Conservation (phyloP, 1,140 invertebrate species). For the Cotesia glomerata region DNA sequence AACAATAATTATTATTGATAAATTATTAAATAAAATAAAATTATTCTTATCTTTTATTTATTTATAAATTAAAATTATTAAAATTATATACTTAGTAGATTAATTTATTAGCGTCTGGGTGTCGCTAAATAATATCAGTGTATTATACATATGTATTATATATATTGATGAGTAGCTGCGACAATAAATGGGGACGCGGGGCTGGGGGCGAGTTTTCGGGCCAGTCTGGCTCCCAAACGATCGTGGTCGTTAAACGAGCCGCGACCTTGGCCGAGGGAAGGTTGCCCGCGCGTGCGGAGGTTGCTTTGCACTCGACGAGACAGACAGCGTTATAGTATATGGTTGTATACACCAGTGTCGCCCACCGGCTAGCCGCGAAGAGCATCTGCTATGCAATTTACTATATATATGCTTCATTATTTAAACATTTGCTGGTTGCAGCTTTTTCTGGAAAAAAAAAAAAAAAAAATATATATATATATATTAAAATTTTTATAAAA, state of each 20-base stretch:
- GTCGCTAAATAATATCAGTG: background rate
- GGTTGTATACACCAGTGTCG: background rate
- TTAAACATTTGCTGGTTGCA: no score
- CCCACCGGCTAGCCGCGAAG: background rate
- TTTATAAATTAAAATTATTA: no score
- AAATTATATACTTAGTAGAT: no score
- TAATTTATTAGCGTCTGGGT: background rate
- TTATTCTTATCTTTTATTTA: no score
- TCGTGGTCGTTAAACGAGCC: slow-evolving; percentile 37
- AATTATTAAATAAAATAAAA: background rate
- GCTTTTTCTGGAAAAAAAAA: no score
- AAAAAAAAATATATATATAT: no score
- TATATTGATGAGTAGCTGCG: background rate
- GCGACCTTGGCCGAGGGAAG: slow-evolving; percentile 44
- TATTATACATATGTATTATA: no score
- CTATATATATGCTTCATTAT: background rate
- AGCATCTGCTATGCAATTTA: background rate
- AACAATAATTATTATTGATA: slow-evolving; percentile 4
- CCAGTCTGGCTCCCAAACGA: slow-evolving; percentile 41
- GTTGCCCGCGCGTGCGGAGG: slow-evolving; percentile 31
- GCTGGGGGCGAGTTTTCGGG: slow-evolving; percentile 11
- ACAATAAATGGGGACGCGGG: background rate
- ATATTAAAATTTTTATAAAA: no score
- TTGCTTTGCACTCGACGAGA: slow-evolving; percentile 6
- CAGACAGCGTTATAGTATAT: background rate